Conservation (phyloP, 2,888 invertebrate species). For the Drosophila eohydei region DNA sequence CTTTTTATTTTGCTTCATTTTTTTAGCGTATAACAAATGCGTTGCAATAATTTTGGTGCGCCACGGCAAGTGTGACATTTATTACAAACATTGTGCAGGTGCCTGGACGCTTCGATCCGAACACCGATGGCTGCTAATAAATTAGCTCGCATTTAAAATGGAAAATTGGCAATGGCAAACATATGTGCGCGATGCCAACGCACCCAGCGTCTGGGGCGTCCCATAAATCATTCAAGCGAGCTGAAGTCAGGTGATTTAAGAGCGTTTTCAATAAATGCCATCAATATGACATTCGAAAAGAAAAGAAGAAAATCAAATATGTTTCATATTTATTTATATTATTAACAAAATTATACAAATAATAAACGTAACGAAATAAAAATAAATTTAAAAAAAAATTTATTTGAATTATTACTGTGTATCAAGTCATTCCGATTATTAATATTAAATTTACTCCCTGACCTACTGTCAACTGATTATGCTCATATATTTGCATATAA, state of each 20-base stretch:
- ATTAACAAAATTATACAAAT: background rate
- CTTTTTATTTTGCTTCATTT: background rate
- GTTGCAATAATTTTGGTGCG: conserved; percentile 70
- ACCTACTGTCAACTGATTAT: background rate
- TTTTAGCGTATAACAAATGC: conserved; percentile 69
- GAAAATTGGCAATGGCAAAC: conserved; percentile 58
- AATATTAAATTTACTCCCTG: background rate
- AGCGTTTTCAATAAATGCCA: conserved; percentile 38
- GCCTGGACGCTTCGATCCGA: conserved; percentile 45
- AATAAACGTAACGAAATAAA: too few species aligned
- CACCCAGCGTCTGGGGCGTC: conserved; percentile 10
- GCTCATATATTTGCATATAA: background rate
- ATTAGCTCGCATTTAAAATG: conserved; percentile 71
- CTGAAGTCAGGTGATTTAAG: conserved; percentile 35
- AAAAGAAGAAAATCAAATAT: background rate
- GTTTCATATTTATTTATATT: background rate
- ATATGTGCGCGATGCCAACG: conserved; percentile 40
- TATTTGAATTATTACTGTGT: too few species aligned
- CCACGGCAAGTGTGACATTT: conserved; percentile 71
- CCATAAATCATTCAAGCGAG: conserved; percentile 61
- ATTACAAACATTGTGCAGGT: conserved; percentile 71
- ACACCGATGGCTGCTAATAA: conserved; percentile 59
- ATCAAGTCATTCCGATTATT: too few species aligned
- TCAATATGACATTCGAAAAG: background rate
- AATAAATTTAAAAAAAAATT: too few species aligned